A percentile compares a stretch with the other conserved stretches of the same genome.
Evolutionary conservation across 2,797 vertebrate species (phyloP).

Genomic region (Megaceryle alcyon): DNA sequence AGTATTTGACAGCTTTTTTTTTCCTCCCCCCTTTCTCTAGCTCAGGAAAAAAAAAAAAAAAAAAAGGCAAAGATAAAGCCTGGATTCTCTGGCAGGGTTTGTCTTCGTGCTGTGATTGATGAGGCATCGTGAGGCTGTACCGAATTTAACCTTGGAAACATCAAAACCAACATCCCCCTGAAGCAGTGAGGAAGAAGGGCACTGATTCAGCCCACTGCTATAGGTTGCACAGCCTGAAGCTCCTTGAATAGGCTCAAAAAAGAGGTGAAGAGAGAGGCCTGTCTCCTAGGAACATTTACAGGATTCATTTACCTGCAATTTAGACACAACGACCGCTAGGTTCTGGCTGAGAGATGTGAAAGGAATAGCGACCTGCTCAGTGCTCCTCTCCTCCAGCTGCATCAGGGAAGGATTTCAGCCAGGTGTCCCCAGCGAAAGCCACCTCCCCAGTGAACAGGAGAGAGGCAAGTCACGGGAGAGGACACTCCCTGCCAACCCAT

Average conservation of each 20-base stretch:
- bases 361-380: not conserved
- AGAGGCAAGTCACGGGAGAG: not conserved
- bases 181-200: not conserved
- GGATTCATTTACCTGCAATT: not conserved
- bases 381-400: not conserved
- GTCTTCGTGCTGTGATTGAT: not conserved
- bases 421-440: fast-evolving
- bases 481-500: not conserved
- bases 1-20: not conserved
- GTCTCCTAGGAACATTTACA: not conserved
- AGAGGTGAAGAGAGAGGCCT: not conserved
- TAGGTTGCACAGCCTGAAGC: not conserved
- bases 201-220: not conserved
- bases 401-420: not conserved
- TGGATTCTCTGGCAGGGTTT: not conserved
- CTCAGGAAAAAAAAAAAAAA: not conserved
- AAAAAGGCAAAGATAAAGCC: not conserved
- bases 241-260: not conserved
- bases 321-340: not conserved
- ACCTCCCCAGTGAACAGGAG: not conserved
- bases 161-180: not conserved
- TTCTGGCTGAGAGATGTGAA: not conserved
- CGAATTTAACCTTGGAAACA: not conserved
- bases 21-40: not conserved
- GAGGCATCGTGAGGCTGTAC: not conserved